Evolutionary conservation across 2,888 invertebrate species (phyloP).

Genomic region (Diloba caeruleocephala): DNA sequence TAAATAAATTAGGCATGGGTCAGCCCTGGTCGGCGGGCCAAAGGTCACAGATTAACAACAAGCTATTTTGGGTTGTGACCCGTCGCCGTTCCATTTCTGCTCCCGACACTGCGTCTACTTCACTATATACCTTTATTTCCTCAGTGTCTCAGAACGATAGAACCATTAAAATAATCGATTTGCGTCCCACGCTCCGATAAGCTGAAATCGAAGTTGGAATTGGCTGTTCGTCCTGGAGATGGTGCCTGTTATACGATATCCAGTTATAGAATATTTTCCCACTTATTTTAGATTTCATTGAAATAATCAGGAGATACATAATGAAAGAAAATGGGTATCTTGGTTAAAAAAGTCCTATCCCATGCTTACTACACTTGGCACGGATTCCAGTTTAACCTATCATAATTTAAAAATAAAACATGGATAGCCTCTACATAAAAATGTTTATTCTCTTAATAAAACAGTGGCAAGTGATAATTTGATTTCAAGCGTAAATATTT

Average conservation of each 20-base stretch:
- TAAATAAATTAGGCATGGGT: slow-evolving; percentile 81
- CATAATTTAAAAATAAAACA: too few species aligned
- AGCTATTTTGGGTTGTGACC: slow-evolving; percentile 81
- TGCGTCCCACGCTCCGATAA: slow-evolving; percentile 26
- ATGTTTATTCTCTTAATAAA: slow-evolving; percentile 36
- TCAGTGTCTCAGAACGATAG: slow-evolving; percentile 47
- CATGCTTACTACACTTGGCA: too few species aligned
- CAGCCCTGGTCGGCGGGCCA: slow-evolving; percentile 69
- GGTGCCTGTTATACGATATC: too few species aligned
- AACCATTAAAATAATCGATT: slow-evolving; percentile 48
- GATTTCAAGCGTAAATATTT: slow-evolving; percentile 33
- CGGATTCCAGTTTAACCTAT: too few species aligned
- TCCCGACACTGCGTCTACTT: slow-evolving; percentile 66
- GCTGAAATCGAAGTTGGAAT: slow-evolving; percentile 35
- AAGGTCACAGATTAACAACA: slow-evolving; percentile 85
- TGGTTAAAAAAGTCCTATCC: too few species aligned
- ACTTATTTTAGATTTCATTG: too few species aligned
- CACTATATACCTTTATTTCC: slow-evolving; percentile 60
- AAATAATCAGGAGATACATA: too few species aligned
- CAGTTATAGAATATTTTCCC: too few species aligned
- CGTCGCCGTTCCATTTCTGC: slow-evolving; percentile 74
- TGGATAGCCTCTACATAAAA: slow-evolving; percentile 9
- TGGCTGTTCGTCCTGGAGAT: slow-evolving; percentile 32
- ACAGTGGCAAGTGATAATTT: slow-evolving; percentile 36
- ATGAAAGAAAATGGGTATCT: too few species aligned